phyloP scores from a whole-genome alignment of 2,113 vertebrate genomes.

The Thermophis baileyi region DNA sequence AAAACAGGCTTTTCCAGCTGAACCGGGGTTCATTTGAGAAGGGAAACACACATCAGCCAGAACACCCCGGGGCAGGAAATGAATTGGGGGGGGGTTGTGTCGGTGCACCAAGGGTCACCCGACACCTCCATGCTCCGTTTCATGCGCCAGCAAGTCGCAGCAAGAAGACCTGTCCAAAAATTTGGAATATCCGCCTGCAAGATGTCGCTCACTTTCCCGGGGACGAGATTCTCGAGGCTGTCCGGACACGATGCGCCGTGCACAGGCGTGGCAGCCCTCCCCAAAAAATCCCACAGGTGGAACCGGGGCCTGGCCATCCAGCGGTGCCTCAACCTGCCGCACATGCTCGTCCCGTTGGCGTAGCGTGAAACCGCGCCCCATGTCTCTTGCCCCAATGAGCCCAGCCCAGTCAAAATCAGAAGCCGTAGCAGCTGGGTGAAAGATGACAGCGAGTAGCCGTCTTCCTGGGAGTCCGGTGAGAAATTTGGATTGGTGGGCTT shows the following conservation, averaged over 20 bases:
- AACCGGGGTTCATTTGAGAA: not conserved
- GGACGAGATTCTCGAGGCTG: not conserved
- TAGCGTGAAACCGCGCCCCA: not conserved
- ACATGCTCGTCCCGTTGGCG: not conserved
- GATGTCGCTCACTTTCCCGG: no score
- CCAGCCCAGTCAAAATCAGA: not conserved
- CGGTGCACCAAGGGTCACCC: not conserved
- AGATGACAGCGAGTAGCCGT: not conserved
- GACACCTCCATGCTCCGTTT: no score
- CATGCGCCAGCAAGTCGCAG: not conserved
- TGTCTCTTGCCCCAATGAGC: no score
- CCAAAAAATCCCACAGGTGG: not conserved
- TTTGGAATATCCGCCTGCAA: no score
- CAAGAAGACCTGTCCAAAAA: not conserved
- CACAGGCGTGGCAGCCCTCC: not conserved
- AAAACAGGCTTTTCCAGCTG: slow-evolving; percentile 46
- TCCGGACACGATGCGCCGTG: rapidly evolving
- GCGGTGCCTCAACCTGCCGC: not conserved
- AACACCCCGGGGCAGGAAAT: not conserved
- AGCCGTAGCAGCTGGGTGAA: not conserved
- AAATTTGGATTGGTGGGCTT: no score
- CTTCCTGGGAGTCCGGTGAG: not conserved
- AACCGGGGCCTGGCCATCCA: not conserved
- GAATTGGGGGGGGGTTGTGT: no score
- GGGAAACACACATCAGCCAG: not conserved